Base-by-base conservation (phyloP, 2,888 invertebrate genomes). In the Leptopterna dolabrata region DNA sequence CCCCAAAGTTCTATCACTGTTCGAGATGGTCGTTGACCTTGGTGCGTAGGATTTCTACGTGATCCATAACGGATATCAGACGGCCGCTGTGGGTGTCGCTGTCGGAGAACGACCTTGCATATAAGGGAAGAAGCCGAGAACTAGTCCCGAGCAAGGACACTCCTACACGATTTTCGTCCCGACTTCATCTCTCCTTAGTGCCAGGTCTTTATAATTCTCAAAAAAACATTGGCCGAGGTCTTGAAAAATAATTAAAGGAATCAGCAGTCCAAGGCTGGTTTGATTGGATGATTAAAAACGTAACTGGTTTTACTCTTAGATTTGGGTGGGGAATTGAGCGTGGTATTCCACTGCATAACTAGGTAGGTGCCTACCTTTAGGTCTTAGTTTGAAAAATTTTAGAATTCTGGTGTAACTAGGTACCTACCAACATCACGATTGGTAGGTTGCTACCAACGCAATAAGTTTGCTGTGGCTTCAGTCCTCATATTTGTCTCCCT, bases 31-130 rank as follows among this genome's bases (percentile, higher is more conserved):
- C 78, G 78, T 78, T 78, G 78, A 78, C 78, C 78, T 78, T 78
- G 78, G 27, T 43, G 78, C 78, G 78, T 78, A 78, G 78, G 78
- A 78, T 78, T 45, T n/a, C 7, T 19, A 43, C 45, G 78, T 45
- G 78, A 78, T 78, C 78, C 24, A 41, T 27, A 78, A 45, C 78
- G 45, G 45, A 78, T 19, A 78, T 78, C 78, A 45, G 78, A 11
- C 78, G 11, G 43, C 24, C 24, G 19, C 45, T 16, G 81, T 81
- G 81, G 81, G 81, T 51, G 81, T 81, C 81, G 55, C 55, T 55
- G 81, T 55, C 51, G 81, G 55, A 81, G 81, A 81, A 81, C 81
- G 81, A 55, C 81, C 81, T 81, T 51, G 45, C 81, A 51, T 81
- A 81, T 51, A 81, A 81, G 81, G 81, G 51, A 51, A 51, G 30